These are phyloP conservation scores for Drosophila pruinosa DNA, from an alignment of 1,140 invertebrate species.

Conservation along the genomic window DNA sequence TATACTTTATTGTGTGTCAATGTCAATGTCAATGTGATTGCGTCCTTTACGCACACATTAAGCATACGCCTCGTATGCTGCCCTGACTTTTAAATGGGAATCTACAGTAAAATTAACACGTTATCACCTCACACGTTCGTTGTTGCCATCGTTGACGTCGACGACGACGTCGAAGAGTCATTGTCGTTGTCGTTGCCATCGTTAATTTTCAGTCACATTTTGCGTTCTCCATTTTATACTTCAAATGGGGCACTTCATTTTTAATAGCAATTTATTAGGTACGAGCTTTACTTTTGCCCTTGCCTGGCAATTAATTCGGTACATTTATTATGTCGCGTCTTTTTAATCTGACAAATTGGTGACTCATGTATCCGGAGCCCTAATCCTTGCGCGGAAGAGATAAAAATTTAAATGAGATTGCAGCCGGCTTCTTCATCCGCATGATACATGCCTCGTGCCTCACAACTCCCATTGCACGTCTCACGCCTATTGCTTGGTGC, in stretches of 20 bases:
- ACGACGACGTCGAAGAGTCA: conserved; percentile 20
- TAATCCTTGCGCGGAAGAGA: conserved; percentile 17
- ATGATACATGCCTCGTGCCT: not conserved
- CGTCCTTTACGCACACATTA: not conserved
- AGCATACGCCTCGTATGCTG: conserved; percentile 17
- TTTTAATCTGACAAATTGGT: conserved; percentile 65
- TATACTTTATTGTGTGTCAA: not conserved
- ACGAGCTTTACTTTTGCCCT: conserved; percentile 29
- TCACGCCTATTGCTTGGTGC: not conserved
- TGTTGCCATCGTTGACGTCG: not conserved
- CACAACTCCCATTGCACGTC: not conserved
- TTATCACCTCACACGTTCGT: not conserved
- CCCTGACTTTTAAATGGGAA: conserved; percentile 2
- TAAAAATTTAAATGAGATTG: conserved; percentile 43
- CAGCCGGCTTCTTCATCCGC: not conserved
- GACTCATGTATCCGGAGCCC: conserved; percentile 2
- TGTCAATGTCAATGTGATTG: conserved; percentile 19
- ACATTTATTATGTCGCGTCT: conserved; percentile 54
- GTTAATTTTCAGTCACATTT: conserved; percentile 25
- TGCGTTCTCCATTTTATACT: not conserved
- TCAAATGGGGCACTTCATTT: conserved; percentile 39
- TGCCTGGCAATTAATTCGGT: conserved; percentile 53
- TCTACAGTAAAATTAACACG: conserved; percentile 14
- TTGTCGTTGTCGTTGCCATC: conserved; percentile 15
- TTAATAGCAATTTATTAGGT: conserved; percentile 55